These are phyloP conservation scores for Linyphia triangularis DNA, from an alignment of 2,888 invertebrate genomes.

Conservation along the genomic window DNA sequence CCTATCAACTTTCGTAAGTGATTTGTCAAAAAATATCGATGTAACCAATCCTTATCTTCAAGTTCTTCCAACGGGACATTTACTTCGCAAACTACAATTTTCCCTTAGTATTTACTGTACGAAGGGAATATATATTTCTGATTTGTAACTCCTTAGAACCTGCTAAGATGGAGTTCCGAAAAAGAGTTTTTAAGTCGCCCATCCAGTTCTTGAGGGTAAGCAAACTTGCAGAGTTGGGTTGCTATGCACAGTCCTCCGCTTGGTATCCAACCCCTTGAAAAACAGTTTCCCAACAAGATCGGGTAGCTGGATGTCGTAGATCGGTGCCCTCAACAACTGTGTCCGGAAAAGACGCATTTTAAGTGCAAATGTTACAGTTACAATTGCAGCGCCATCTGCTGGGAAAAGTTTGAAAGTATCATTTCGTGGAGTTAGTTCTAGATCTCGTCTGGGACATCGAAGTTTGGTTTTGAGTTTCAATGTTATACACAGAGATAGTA, in stretches of 20 bases:
- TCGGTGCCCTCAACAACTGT: slow-evolving; percentile 46
- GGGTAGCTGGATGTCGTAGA: slow-evolving; percentile 40
- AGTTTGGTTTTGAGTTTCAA: no score
- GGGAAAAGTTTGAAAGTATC: slow-evolving; percentile 18
- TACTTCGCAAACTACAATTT: neutral
- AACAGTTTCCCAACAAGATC: slow-evolving; percentile 65
- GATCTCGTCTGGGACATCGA: neutral
- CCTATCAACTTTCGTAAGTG: neutral
- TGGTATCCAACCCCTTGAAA: slow-evolving; percentile 48
- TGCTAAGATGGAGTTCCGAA: slow-evolving; percentile 2
- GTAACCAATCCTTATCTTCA: no score
- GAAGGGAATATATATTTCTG: neutral
- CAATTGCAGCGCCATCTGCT: slow-evolving; percentile 55
- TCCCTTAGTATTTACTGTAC: neutral
- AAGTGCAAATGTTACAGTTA: slow-evolving; percentile 61
- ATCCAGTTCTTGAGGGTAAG: slow-evolving; percentile 17
- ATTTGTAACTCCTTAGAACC: neutral
- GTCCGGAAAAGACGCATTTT: slow-evolving; percentile 59
- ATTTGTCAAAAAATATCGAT: no score
- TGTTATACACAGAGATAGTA: no score
- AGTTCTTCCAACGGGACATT: neutral
- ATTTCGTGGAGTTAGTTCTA: neutral
- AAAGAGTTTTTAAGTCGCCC: slow-evolving; percentile 47
- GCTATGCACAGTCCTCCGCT: slow-evolving; percentile 22
- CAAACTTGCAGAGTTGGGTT: slow-evolving; percentile 9